Evolutionary conservation across 2,888 invertebrate species (phyloP), one percentile per base, ranked within the genome.

Genomic region (Coecobrya sp.): DNA sequence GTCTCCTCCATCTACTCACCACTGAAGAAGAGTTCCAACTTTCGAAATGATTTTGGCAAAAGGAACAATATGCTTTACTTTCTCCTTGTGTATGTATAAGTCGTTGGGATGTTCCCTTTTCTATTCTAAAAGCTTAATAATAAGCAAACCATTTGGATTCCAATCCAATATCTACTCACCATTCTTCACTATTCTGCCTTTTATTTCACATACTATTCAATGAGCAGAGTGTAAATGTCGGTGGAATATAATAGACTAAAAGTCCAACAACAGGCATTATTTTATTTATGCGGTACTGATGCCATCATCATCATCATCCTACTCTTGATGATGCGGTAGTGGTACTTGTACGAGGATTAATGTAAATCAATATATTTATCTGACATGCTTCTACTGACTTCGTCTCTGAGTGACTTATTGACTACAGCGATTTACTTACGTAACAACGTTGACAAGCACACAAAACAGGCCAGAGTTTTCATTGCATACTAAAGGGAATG

Each of bases 361-460:
- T 87, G 87, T 36, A 87, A 87, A 87, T 87, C 87, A 76, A 76
- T 55, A 30, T 73, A 45, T 73, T 73, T 73, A 73, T 42, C 22
- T 73, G 45, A 19, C 73, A 73, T 45, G 22, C 45, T 45, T 42
- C 65, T 5, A 4, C 25, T 36, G 36, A 36, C 36, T 16, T 68
- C 68, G n/a, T 65, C n/a, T 70, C n/a, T 36, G 36, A 70, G 0
- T 68, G 68, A 36, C 68, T 68, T 68, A 62, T 62, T 62, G 62
- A 62, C 62, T 62, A 19, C 49, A 55, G 55, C 55, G n/a, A 55
- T 55, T 55, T 55, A 19, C 55, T n/a, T 19, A 11, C 13, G 55
- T 10, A 13, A 49, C 36, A 4, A 36, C 36, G 36, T 36, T 36
- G 59, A 19, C 8, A 59, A 59, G 59, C 11, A 27, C 4, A 65